Percentiles rank a stretch among this genome's conserved stretches.
Evolutionary conservation across 2,888 invertebrate species (phyloP).

Genomic region (Noctua fimbriata): DNA sequence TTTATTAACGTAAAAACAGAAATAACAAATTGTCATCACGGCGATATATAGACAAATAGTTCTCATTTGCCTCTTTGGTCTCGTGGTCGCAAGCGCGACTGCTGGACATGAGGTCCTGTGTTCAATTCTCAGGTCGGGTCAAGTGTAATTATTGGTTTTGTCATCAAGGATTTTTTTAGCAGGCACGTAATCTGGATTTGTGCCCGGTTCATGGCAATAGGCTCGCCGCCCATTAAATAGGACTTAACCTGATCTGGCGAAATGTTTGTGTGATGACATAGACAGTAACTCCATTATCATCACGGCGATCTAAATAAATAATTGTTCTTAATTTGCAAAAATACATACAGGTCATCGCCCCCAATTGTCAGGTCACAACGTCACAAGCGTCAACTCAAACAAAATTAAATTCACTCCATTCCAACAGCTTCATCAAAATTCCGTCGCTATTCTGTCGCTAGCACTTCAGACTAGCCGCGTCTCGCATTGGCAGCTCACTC

Average conservation of each 20-base stretch:
- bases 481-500: conserved; percentile 41
- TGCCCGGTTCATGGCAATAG: background rate
- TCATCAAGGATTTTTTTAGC: background rate
- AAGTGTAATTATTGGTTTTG: background rate
- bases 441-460: conserved; percentile 24
- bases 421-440: conserved; percentile 52
- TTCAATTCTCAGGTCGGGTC: background rate
- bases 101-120: background rate
- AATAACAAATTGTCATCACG: background rate
- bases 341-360: conserved; percentile 30
- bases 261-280: background rate
- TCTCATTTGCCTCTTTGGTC: background rate
- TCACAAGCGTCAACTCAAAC: conserved; percentile 4
- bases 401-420: conserved; percentile 47
- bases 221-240: background rate
- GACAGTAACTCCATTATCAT: background rate
- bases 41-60: background rate
- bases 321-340: conserved; percentile 1
- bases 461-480: conserved; percentile 36
- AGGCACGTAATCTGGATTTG: background rate
- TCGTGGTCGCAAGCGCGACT: background rate
- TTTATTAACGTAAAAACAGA: background rate
- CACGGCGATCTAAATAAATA: background rate
- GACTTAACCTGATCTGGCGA: background rate
- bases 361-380: background rate